These are phyloP conservation scores for Cryptoblepharus egeriae DNA, from an alignment of 2,797 vertebrate species.

Conservation along the genomic window DNA sequence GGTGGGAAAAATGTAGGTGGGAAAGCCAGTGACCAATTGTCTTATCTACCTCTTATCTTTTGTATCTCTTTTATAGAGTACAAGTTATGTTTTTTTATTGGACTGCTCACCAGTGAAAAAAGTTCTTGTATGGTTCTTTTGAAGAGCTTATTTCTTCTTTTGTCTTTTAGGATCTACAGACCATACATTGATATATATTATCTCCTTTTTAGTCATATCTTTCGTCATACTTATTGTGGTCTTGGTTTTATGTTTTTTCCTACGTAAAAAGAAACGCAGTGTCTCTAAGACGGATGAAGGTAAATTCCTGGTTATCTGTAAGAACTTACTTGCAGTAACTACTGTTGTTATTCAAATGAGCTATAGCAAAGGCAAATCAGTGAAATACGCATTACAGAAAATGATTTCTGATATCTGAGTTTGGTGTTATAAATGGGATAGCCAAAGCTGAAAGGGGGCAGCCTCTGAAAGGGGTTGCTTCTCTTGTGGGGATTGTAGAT, in stretches of 20 bases:
- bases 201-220: rapidly evolving
- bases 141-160: not conserved
- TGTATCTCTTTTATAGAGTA: not conserved
- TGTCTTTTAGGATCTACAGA: not conserved
- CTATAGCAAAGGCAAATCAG: not conserved
- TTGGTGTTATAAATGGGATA: too few relatives aligned
- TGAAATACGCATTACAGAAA: not conserved
- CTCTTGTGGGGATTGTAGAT: not conserved
- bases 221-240: rapidly evolving
- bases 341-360: not conserved
- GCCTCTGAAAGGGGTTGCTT: not conserved
- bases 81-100: not conserved
- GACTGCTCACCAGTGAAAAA: not conserved
- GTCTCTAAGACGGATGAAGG: not conserved
- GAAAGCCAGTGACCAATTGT: not conserved
- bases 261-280: rapidly evolving
- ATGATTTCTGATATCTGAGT: not conserved
- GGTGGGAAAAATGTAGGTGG: too few relatives aligned
- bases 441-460: not conserved
- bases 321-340: not conserved
- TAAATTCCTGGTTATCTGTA: not conserved
- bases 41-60: not conserved
- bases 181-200: rapidly evolving
- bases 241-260: rapidly evolving
- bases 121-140: not conserved